A percentile compares a stretch with the other conserved stretches of the same genome.
Evolutionary conservation across 53 echinoderm and acorn worm species (phyloP).

Genomic region (Zoroaster sp.): DNA sequence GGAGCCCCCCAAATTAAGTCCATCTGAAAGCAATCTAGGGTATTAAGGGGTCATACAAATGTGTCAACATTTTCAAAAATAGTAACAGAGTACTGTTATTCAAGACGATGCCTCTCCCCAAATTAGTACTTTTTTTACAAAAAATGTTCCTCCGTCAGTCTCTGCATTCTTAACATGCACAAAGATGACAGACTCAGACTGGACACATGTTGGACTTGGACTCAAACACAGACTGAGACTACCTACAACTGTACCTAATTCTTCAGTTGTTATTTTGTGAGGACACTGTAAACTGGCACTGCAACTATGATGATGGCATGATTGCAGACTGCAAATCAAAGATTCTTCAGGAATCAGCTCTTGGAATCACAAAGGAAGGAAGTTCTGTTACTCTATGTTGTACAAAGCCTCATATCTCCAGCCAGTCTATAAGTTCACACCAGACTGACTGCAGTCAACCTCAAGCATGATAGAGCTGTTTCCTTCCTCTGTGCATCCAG

Average conservation of each 20-base stretch:
- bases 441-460: not conserved
- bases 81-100: not conserved
- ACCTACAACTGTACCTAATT: not conserved
- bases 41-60: not conserved
- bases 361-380: not conserved
- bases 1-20: not conserved
- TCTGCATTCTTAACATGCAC: no score
- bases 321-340: not conserved
- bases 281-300: no score
- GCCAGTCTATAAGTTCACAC: not conserved
- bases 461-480: not conserved
- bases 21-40: not conserved
- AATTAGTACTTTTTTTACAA: not conserved
- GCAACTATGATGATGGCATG: not conserved
- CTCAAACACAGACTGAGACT: not conserved
- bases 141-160: no score
- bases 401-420: not conserved
- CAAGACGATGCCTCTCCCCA: not conserved
- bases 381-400: not conserved
- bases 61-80: not conserved
- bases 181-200: not conserved
- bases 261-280: not conserved
- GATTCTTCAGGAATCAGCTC: not conserved
- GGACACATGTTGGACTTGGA: not conserved
- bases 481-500: not conserved